Base-by-base conservation (phyloP, 2,113 vertebrate species). In the human region DNA sequence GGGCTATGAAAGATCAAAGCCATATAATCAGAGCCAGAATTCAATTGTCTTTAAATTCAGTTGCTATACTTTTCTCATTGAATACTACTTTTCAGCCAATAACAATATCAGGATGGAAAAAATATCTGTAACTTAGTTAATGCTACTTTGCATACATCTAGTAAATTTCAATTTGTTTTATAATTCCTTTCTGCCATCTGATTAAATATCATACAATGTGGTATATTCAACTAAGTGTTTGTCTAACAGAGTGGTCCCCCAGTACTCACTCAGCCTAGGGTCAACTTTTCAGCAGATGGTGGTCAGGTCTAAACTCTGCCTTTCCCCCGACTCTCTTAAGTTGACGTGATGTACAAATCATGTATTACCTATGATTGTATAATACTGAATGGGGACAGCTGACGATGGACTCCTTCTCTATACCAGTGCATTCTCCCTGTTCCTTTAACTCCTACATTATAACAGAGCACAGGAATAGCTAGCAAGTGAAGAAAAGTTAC, bases 71-170 rank as follows among this genome's bases (percentile, higher is more conserved):
- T 95, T 64, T 43, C 38, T 61, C 16, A 61, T 20, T 79, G 88
- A 72, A 90, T 13, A 87, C 93, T 72, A 43, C 64, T 89, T 88
- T 93, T 88, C 10, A 93, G 18, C 55, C 43, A 93, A 86, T 79
- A 93, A 38, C 12, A 97, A 55, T 73, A 87, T 52, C 6, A 87
- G 95, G 72, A 91, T 25, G n/a, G 14, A 93, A 83, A 95, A 94
- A 94, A 59, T 32, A 5, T 78, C 22, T 72, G 9, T 45, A 73
- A 61, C 18, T 35, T 57, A 90, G 52, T 45, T 80, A 80, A 70
- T 35, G 91, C 32, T 70, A 35, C 4, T 76, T 43, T 43, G 43
- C 43, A 75, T 82, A 2, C 10, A 91, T 5, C 23, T 83, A 68
- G 70, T 57, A 88, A 50, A 93, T 66, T 81, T 72, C 55, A 64